Base-by-base conservation (phyloP, 2,113 vertebrate genomes). In the Campylomormyrus tamandua region DNA sequence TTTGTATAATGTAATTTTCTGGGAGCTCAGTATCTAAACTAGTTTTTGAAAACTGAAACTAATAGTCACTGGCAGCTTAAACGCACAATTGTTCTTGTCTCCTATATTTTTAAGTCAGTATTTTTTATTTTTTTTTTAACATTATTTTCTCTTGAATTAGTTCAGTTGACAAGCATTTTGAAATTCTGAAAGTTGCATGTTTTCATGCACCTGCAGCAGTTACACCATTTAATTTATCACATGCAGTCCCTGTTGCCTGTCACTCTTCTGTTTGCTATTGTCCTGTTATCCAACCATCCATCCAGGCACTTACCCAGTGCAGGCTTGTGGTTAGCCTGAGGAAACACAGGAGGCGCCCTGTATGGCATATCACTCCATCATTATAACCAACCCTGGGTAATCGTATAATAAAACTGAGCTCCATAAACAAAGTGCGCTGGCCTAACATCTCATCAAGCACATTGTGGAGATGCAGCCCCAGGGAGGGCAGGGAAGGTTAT, bases 401-500 rank as follows among this genome's bases (percentile, higher is more conserved):
- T 21, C 39, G 8, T 46, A 52, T 74, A 53, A 80, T 52, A 42
- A 80, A 80, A 21, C 17, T 27, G 6, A 35, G 45, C 35, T 49
- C 24, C 39, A 89, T 80, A 42, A 83, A 19, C 27, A 35, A 88
- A 49, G 58, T n/a, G 70, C 17, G 17, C 70, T 27, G 31, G 35
- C 1, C 70, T 52, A 24, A 80, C 13, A 39, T 39, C 70, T 52
- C 66, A 39, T 39, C 10, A 19, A 70, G 31, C 17, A 24, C 48
- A 13, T 53, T 92, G 92, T 92, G 93, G 94, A 89, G 90, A 94
- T 92, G 92, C 91, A 89, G 93, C 92, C 93, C 93, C 91, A 91
- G 90, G 91, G 87, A 88, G 88, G 77, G 89, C 89, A 89, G 90
- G 87, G 92, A 90, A 7, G 90, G 87, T 90, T 92, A 95, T 95